These are phyloP conservation scores for Trachemys scripta DNA, from an alignment of 2,113 vertebrate species.

Conservation along the genomic window DNA sequence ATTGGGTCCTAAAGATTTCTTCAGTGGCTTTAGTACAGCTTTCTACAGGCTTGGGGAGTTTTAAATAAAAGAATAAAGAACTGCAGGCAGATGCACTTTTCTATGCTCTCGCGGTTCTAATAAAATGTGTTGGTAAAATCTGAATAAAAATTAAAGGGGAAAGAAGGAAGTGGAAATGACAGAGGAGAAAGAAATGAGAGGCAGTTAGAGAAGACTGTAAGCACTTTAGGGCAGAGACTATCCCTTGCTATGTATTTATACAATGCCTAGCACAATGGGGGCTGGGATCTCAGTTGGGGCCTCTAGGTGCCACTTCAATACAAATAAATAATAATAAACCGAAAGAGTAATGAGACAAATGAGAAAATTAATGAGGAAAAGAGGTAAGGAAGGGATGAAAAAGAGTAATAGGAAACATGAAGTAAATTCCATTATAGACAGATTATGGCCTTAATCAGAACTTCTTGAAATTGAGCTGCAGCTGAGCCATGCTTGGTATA, in stretches of 20 bases:
- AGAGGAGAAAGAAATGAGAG: neutral
- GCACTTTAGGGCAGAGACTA: neutral
- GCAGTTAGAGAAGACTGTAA: neutral
- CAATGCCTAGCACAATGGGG: neutral
- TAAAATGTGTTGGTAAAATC: slow-evolving; percentile 17
- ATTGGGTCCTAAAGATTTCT: neutral
- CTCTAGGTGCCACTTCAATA: neutral
- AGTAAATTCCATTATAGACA: neutral
- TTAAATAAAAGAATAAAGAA: slow-evolving; percentile 41
- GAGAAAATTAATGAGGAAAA: neutral
- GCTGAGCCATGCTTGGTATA: neutral
- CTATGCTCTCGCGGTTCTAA: slow-evolving; percentile 2
- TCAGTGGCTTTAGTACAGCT: neutral
- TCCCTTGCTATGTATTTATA: neutral
- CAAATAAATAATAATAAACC: neutral
- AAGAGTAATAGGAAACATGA: neutral
- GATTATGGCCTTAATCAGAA: neutral
- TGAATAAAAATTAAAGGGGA: slow-evolving; percentile 18
- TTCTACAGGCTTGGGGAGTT: neutral
- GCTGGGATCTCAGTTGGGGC: neutral
- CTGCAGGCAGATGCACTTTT: neutral
- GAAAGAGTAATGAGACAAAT: neutral
- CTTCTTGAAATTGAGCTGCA: neutral
- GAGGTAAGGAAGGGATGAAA: neutral
- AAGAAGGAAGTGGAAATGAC: slow-evolving; percentile 11